These are phyloP conservation scores for Trichonephila clavipes DNA, from an alignment of 1,140 invertebrate genomes.

Conservation along the genomic window DNA sequence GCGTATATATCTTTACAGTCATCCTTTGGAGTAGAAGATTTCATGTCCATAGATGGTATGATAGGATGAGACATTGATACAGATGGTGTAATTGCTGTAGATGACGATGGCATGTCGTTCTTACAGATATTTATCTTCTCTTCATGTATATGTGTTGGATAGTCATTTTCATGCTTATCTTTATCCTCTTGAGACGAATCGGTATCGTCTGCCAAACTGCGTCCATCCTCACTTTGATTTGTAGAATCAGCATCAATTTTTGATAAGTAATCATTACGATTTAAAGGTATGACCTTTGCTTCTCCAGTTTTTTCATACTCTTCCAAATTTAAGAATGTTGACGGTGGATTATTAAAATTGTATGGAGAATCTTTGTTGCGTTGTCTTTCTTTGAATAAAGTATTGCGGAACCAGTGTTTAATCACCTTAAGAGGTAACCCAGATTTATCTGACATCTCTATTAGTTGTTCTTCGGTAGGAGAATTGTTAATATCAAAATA, in stretches of 20 bases:
- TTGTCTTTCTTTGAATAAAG: slow-evolving; percentile 99
- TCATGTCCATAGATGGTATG: slow-evolving; percentile 22
- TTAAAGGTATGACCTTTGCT: slow-evolving; percentile 92
- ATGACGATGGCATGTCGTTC: slow-evolving; percentile 43
- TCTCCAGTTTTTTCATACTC: slow-evolving; percentile 99
- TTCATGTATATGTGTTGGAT: slow-evolving; percentile 52
- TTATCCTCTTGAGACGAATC: slow-evolving; percentile 76
- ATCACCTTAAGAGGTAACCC: slow-evolving; percentile 99
- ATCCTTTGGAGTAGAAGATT: slow-evolving; percentile 50
- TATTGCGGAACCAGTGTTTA: slow-evolving; percentile 99
- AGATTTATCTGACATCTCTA: slow-evolving; percentile 97
- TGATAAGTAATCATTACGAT: slow-evolving; percentile 77
- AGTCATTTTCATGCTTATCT: slow-evolving; percentile 57
- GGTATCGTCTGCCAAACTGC: slow-evolving; percentile 68
- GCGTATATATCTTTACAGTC: slow-evolving; percentile 63
- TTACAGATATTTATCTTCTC: slow-evolving; percentile 41
- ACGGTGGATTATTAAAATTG: slow-evolving; percentile 99
- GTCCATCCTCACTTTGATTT: slow-evolving; percentile 74
- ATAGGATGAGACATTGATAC: slow-evolving; percentile 49
- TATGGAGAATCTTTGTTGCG: slow-evolving; percentile 99
- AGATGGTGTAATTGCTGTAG: slow-evolving; percentile 23
- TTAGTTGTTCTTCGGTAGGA: slow-evolving; percentile 97
- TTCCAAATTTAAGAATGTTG: slow-evolving; percentile 96
- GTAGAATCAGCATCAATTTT: slow-evolving; percentile 72
- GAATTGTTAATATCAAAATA: slow-evolving; percentile 99